Conservation (phyloP, 1,140 invertebrate genomes). For the Papilio dardanus region DNA sequence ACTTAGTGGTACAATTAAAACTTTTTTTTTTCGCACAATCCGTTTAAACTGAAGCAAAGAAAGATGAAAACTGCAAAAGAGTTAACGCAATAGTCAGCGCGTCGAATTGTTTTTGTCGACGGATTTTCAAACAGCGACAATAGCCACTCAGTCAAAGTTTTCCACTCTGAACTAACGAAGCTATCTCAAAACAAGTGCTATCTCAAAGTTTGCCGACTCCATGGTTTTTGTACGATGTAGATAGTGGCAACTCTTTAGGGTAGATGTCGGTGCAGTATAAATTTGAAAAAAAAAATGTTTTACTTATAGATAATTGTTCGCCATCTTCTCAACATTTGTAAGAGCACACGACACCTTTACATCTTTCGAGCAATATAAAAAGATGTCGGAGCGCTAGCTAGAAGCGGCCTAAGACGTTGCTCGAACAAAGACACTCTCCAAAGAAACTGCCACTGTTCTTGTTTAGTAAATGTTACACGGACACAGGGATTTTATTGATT, state of each 20-base stretch:
- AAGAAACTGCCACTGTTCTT: constrained; percentile 76
- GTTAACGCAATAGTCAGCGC: neutral
- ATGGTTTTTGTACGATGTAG: constrained; percentile 68
- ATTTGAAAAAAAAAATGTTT: constrained; percentile 65
- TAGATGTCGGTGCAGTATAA: constrained; percentile 69
- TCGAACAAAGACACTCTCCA: constrained; percentile 65
- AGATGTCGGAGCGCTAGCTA: constrained; percentile 56
- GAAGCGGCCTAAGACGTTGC: constrained; percentile 67
- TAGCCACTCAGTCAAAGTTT: constrained; percentile 52
- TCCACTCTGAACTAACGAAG: constrained; percentile 51
- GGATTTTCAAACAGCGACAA: constrained; percentile 52
- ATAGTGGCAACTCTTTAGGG: constrained; percentile 70
- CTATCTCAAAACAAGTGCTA: constrained; percentile 47
- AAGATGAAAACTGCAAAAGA: neutral
- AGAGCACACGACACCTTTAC: constrained; percentile 69
- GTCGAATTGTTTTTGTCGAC: constrained; percentile 57
- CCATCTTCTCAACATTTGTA: constrained; percentile 47
- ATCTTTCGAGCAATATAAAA: constrained; percentile 72
- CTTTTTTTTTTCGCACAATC: constrained; percentile 7
- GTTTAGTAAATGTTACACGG: constrained; percentile 66
- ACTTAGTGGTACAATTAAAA: neutral
- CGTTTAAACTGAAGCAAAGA: neutral
- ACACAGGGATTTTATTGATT: constrained; percentile 80
- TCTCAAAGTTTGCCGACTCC: constrained; percentile 49
- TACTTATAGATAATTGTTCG: constrained; percentile 57